phyloP scores from a whole-genome alignment of 2,797 vertebrate species.

The Setipinna tenuifilis region DNA sequence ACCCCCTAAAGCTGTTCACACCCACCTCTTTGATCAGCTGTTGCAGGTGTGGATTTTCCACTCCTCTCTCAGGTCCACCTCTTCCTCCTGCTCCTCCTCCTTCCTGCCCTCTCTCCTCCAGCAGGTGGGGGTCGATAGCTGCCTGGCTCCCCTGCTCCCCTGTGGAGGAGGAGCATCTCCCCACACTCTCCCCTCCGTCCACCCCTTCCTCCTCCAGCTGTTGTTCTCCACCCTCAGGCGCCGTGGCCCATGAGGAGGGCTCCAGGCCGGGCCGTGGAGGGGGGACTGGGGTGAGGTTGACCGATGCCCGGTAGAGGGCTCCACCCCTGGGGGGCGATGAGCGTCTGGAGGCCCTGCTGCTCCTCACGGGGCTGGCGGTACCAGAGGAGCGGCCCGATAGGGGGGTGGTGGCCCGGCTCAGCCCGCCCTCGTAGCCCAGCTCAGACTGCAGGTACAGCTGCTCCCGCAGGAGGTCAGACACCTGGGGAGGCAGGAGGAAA shows the following conservation, averaged over 20 bases:
- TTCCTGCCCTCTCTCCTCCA: conserved; percentile 55
- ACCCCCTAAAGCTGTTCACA: background rate
- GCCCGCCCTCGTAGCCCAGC: conserved; percentile 74
- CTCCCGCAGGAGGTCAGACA: conserved; percentile 90
- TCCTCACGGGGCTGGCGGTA: conserved; percentile 76
- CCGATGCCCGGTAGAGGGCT: conserved; percentile 82
- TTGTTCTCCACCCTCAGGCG: conserved; percentile 13
- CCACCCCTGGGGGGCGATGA: conserved; percentile 59
- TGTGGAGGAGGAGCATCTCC: background rate
- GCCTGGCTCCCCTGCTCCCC: background rate
- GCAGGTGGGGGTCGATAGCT: conserved; percentile 38
- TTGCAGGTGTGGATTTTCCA: conserved; percentile 80
- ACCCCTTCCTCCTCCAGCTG: conserved; percentile 43
- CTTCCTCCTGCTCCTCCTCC: background rate
- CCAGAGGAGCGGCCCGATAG: conserved; percentile 79
- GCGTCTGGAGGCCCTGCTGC: conserved; percentile 32
- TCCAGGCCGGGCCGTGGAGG: conserved; percentile 74
- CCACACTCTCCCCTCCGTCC: background rate
- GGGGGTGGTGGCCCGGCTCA: conserved; percentile 59
- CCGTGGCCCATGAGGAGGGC: background rate
- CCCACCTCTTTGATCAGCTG: conserved; percentile 90
- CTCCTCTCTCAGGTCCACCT: conserved; percentile 45
- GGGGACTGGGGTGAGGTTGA: conserved; percentile 83
- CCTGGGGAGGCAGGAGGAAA: conserved; percentile 67
- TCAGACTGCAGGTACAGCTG: conserved; percentile 90